Conservation (phyloP, 2,888 invertebrate species). For the Agriopis leucophaearia region DNA sequence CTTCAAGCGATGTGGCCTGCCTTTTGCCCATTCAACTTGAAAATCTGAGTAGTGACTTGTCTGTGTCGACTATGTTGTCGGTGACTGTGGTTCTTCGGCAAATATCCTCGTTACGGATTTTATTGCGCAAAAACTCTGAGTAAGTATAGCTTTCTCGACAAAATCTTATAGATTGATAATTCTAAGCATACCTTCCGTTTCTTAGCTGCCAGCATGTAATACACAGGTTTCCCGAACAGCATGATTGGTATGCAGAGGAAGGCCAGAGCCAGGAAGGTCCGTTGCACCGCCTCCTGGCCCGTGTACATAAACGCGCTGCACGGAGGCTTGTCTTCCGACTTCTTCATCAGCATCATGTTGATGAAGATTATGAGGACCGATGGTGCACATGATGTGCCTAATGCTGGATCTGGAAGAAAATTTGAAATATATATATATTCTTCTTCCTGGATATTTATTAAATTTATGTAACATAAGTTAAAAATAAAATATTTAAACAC, state of each 20-base stretch:
- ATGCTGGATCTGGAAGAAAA: conserved; percentile 67
- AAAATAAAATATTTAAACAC: too few species aligned
- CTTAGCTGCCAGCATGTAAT: conserved; percentile 82
- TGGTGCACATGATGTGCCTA: conserved; percentile 89
- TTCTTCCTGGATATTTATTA: neutral
- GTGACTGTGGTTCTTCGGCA: too few species aligned
- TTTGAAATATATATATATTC: neutral
- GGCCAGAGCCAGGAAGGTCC: conserved; percentile 87
- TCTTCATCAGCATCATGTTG: conserved; percentile 91
- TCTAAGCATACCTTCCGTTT: conserved; percentile 65
- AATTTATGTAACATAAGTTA: too few species aligned
- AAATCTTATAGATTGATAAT: neutral
- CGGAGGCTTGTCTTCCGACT: conserved; percentile 66
- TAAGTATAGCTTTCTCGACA: too few species aligned
- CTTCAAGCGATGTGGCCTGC: too few species aligned
- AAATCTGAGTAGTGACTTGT: too few species aligned
- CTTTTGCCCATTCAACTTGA: too few species aligned
- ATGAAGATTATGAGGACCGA: conserved; percentile 93
- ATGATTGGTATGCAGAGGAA: conserved; percentile 91
- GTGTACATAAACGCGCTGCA: conserved; percentile 88
- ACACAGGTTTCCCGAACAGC: conserved; percentile 92
- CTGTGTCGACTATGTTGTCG: too few species aligned
- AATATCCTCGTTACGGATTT: too few species aligned
- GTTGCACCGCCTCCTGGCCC: conserved; percentile 87
- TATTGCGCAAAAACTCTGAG: too few species aligned